Evolutionary conservation across 2,797 vertebrate genomes (phyloP).

Genomic region (Gymnodraco acuticeps): DNA sequence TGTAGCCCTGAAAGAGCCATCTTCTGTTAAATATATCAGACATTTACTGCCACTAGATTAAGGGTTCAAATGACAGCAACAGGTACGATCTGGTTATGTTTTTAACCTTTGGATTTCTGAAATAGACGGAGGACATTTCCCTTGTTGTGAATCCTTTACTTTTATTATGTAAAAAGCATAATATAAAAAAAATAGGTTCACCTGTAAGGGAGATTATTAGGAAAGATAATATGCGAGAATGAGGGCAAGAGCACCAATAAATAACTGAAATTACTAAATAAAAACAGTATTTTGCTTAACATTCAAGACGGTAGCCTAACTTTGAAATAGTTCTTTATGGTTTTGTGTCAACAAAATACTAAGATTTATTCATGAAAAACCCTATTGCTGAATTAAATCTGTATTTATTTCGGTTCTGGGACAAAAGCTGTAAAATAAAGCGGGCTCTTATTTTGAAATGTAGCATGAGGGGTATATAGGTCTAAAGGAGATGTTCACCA

Average conservation of each 20-base stretch:
- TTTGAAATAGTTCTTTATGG: background rate
- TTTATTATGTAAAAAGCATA: background rate
- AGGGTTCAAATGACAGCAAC: background rate
- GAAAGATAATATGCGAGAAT: background rate
- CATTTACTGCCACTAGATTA: background rate
- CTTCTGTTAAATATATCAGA: background rate
- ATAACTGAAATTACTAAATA: background rate
- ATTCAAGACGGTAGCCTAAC: background rate
- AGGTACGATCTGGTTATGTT: background rate
- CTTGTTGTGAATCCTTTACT: background rate
- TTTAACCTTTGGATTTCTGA: background rate
- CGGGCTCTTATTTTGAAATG: background rate
- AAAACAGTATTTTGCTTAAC: background rate
- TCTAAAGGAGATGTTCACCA: background rate
- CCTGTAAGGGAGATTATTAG: background rate
- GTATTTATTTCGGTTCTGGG: background rate
- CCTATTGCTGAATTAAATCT: background rate
- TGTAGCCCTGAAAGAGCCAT: background rate
- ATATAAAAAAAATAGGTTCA: background rate
- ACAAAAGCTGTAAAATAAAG: background rate
- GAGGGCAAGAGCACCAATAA: background rate
- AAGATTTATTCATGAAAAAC: background rate
- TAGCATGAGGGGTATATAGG: background rate
- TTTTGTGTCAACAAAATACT: background rate
- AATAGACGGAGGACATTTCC: no score